phyloP scores from a whole-genome alignment of 2,888 invertebrate genomes.

The Orthosia gothica region DNA sequence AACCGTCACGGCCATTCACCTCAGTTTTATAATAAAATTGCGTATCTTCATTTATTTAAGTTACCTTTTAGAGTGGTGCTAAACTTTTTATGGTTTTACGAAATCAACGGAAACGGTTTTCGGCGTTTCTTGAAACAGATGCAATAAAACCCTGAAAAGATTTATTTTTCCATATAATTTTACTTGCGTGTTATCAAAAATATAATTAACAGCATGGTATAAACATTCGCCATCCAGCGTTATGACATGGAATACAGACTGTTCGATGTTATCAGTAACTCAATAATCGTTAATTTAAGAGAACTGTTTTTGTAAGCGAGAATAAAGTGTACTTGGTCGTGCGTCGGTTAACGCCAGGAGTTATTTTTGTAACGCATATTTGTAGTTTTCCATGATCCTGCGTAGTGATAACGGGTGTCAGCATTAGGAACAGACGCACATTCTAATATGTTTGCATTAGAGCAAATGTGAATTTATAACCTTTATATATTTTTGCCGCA shows the following conservation, averaged over 20 bases:
- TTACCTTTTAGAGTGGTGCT: constrained; percentile 48
- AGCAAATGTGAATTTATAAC: background rate
- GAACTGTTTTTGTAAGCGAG: constrained; percentile 38
- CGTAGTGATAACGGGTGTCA: constrained; percentile 11
- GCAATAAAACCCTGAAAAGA: constrained; percentile 50
- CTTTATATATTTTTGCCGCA: background rate
- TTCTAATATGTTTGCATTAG: background rate
- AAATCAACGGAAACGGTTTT: constrained; percentile 44
- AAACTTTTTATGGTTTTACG: constrained; percentile 50
- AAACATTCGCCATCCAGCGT: constrained; percentile 12
- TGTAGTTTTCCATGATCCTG: constrained; percentile 47
- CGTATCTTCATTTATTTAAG: constrained; percentile 60
- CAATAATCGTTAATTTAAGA: constrained; percentile 36
- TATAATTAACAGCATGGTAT: constrained; percentile 26
- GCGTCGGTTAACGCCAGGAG: constrained; percentile 10
- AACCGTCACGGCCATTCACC: constrained; percentile 48
- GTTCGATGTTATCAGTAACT: constrained; percentile 38
- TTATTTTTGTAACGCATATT: constrained; percentile 42
- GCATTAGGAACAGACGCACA: background rate
- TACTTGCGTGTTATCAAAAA: constrained; percentile 8
- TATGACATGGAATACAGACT: constrained; percentile 23
- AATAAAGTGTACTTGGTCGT: constrained; percentile 21
- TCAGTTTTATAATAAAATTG: constrained; percentile 46
- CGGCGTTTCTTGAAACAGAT: constrained; percentile 36
- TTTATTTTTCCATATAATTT: constrained; percentile 51